These are phyloP conservation scores for Myotis yumanensis DNA, from an alignment of 2,113 vertebrate genomes.

Conservation along the genomic window DNA sequence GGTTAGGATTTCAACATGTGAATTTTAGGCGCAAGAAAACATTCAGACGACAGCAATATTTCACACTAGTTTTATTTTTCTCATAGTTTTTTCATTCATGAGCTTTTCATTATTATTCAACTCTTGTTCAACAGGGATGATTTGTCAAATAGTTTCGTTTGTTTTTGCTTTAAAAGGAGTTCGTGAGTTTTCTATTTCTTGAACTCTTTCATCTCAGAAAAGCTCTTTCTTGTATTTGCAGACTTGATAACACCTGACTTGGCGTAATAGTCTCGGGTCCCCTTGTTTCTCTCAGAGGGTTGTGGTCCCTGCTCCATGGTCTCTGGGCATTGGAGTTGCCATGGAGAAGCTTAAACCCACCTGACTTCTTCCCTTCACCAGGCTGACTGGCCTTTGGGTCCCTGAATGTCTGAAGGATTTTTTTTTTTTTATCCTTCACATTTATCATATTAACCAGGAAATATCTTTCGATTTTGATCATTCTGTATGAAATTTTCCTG, in stretches of 20 bases:
- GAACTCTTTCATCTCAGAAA: neutral
- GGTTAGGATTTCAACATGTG: neutral
- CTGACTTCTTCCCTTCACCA: neutral
- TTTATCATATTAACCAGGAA: neutral
- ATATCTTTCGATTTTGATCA: neutral
- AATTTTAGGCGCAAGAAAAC: neutral
- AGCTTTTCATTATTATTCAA: neutral
- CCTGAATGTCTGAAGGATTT: neutral
- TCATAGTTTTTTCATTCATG: neutral
- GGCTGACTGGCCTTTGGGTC: neutral
- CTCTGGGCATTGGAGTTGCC: neutral
- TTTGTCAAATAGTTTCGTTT: neutral
- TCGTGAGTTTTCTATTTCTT: neutral
- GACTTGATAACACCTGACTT: neutral
- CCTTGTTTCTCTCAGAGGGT: neutral
- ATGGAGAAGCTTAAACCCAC: neutral
- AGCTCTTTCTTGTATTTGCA: neutral
- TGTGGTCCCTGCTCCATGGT: neutral
- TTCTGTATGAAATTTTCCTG: neutral
- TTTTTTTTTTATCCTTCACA: neutral
- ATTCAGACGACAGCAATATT: neutral
- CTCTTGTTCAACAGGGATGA: neutral
- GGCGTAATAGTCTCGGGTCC: neutral
- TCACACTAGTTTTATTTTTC: neutral
- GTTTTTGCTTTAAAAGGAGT: neutral